Evolutionary conservation across 1,140 invertebrate genomes (phyloP).

Genomic region (Ostrea edulis): DNA sequence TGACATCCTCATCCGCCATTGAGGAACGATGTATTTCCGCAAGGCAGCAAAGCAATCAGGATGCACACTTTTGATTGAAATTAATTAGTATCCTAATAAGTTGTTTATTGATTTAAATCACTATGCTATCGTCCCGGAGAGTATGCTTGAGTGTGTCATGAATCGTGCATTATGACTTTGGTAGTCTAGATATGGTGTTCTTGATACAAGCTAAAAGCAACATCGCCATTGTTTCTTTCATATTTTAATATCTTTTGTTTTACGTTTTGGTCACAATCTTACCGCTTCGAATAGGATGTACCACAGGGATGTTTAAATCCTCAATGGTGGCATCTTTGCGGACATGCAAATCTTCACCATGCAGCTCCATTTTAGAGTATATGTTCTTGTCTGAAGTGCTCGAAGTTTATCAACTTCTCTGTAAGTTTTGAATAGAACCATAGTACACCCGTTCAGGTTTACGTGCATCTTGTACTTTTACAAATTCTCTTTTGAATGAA

Average conservation of each 20-base stretch:
- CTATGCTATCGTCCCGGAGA: neutral
- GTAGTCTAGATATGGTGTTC: neutral
- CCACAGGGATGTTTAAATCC: no score
- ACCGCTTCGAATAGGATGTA: no score
- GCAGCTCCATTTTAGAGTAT: no score
- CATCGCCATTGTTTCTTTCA: no score
- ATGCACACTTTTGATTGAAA: conserved; percentile 35
- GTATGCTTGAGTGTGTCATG: neutral
- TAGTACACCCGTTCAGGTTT: neutral
- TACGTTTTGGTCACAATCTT: no score
- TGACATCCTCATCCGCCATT: conserved; percentile 19
- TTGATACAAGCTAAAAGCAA: no score
- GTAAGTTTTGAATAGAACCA: neutral
- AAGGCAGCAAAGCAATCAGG: conserved; percentile 28
- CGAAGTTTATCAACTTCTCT: no score
- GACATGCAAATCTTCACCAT: no score
- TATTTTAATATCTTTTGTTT: no score
- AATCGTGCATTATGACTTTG: neutral
- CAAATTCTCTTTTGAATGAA: neutral
- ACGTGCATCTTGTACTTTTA: neutral
- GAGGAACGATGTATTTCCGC: conserved; percentile 29
- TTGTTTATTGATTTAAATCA: conserved; percentile 23
- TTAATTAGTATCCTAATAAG: conserved; percentile 31
- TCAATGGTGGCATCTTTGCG: no score
- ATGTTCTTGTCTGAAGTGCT: no score